Base-by-base conservation (phyloP, 2,888 invertebrate genomes). In the Ormyrus labotus region DNA sequence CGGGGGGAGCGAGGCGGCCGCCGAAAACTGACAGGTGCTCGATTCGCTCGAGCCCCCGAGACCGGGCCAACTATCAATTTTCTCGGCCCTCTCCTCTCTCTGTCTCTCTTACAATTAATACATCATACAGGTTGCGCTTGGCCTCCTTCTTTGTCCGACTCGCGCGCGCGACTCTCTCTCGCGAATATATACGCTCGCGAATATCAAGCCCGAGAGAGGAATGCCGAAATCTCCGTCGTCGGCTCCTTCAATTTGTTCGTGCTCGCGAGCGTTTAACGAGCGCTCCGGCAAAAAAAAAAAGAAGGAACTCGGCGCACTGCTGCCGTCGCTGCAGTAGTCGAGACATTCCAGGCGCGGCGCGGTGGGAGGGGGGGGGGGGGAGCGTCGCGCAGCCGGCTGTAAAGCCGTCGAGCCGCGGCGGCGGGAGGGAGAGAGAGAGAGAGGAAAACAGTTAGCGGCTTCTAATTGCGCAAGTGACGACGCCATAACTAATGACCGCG, bases 391-490 rank as follows among this genome's bases (percentile, higher is more conserved):
- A 13, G 50, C 65, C 11, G 60, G 71, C 51, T 51, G 69, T 65
- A 65, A 74, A 80, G 65, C 60, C 70, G 74, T 74, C 74, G 74
- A 57, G 73, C 48, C 48, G 73, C n/a, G 65, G 55, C 34, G 63
- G 11, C 51, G 45, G 13, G 61, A n/a, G 50, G 50, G 65, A 58
- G 58, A 67, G 60, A 19, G 48, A 63, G 45, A 34, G 57, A n/a
- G 51, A 81, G 55, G 57, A 53, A 69, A 76, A 65, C 71, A 51
- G 81, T 86, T 86, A 86, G 87, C 86, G 83, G 86, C 83, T 85
- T 89, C 89, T 89, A 89, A 90, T 90, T 89, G 89, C 89, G 88
- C 87, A 88, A 87, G 89, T 86, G 90, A 89, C 87, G 90, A 90
- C 89, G 87, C 86, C 83, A 84, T 89, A 85, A 90, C 89, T 90